These are phyloP conservation scores for Drosophila paramelanica DNA, from an alignment of 2,888 invertebrate species.

Conservation along the genomic window DNA sequence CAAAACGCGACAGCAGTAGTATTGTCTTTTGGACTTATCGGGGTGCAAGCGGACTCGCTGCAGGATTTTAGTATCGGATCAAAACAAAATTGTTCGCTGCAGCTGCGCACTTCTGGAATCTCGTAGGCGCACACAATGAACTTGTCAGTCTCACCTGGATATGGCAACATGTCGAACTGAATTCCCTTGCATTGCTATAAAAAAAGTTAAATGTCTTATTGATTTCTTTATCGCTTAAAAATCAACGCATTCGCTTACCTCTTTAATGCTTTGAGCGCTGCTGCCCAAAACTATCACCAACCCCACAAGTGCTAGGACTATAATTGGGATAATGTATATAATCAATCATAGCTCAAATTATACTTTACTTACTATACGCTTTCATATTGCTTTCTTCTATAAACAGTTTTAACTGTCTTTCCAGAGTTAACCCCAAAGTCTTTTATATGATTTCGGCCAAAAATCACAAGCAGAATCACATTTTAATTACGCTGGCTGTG, in stretches of 20 bases:
- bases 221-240: background rate
- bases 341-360: background rate
- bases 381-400: conserved; percentile 13
- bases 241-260: conserved; percentile 7
- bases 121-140: conserved; percentile 26
- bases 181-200: conserved; percentile 19
- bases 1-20: background rate
- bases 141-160: conserved; percentile 13
- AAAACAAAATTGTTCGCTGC: conserved; percentile 4
- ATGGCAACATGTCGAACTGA: conserved; percentile 17
- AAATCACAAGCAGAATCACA: background rate
- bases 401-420: background rate
- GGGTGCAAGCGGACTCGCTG: background rate
- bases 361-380: conserved; percentile 6
- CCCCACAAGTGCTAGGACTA: background rate
- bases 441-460: conserved; percentile 13
- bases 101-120: conserved; percentile 16
- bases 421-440: background rate
- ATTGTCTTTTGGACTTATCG: conserved; percentile 5
- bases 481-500: conserved; percentile 19
- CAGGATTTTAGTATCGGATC: conserved; percentile 12
- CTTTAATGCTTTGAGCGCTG: conserved; percentile 8
- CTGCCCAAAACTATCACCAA: background rate
- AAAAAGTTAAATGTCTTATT: too few relatives aligned
- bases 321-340: background rate